Evolutionary conservation across 2,888 invertebrate genomes (phyloP), one percentile per base, ranked within the genome.

Genomic region (Linyphia triangularis): DNA sequence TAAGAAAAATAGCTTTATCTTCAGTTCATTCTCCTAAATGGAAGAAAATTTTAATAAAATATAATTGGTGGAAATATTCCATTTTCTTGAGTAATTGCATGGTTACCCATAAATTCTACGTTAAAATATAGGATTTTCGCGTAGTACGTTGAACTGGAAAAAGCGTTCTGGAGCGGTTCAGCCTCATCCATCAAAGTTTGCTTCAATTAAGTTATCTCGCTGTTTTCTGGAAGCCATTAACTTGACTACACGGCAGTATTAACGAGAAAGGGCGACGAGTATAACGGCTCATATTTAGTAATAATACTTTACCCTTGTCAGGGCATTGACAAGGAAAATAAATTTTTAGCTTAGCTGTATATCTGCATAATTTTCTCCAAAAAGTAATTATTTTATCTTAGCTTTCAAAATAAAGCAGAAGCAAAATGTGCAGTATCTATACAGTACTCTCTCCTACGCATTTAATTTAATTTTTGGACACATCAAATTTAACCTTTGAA

Each of bases 141-240:
- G 51, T 13, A n/a, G 51, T 51, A n/a, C 51, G n/a, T 51, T n/a
- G 51, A n/a, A n/a, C 16, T 51, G 51, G 13, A 51, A 51, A 51
- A 51, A 51, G 51, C n/a, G 13, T n/a, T 51, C 16, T 51, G 51
- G n/a, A 16, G 51, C 51, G 16, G n/a, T n/a, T 5, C 5, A 16
- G 30, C 28, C 65, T n/a, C 78, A 79, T 79, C 78, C 78, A 79
- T 79, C 78, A 79, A 65, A 28, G n/a, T 22, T 19, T 28, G 67
- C 65, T 67, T 79, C 78, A 79, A 79, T 79, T 79, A 79, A 79
- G 78, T 30, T 51, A 79, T 79, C 65, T 67, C 67, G 19, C 67
- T 67, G 78, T 67, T 79, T 67, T 30, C 67, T 22, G 19, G 63
- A 63, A 77, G 63, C 63, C 59, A 57, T 73, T 73, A 73, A 30